phyloP scores from a whole-genome alignment of 1,140 invertebrate species.

The Cyrtorhinus lividipennis region DNA sequence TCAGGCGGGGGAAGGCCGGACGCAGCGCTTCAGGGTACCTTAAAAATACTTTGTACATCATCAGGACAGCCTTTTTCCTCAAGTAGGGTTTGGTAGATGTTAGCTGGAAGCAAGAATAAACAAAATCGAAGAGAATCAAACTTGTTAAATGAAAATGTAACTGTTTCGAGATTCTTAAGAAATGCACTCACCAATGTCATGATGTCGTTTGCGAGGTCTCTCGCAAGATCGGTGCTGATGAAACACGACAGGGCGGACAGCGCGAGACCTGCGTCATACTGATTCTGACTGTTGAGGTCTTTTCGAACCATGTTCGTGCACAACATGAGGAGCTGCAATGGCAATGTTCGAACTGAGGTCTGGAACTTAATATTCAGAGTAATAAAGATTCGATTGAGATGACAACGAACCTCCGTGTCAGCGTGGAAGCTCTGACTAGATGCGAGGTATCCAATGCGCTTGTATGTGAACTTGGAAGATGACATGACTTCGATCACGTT shows the following conservation, averaged over 20 bases:
- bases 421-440: conserved; percentile 96
- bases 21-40: conserved; percentile 96
- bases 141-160: too few species aligned
- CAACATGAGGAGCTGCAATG: conserved; percentile 74
- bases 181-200: conserved; percentile 89
- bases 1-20: conserved; percentile 94
- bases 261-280: conserved; percentile 95
- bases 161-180: too few species aligned
- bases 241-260: conserved; percentile 93
- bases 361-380: not conserved
- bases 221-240: conserved; percentile 86
- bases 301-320: conserved; percentile 99
- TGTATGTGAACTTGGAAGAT: conserved; percentile 95
- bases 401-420: conserved; percentile 65
- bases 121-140: too few species aligned
- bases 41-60: conserved; percentile 99
- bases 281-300: conserved; percentile 94
- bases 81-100: conserved; percentile 98
- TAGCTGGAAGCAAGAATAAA: conserved; percentile 56
- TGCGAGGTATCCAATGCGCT: conserved; percentile 92
- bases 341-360: too few species aligned
- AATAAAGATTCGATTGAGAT: not conserved
- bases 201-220: conserved; percentile 96
- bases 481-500: conserved; percentile 99
- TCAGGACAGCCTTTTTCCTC: conserved; percentile 94